Conservation (phyloP, 2,888 invertebrate species). For the Didymodactylos carnosus region DNA sequence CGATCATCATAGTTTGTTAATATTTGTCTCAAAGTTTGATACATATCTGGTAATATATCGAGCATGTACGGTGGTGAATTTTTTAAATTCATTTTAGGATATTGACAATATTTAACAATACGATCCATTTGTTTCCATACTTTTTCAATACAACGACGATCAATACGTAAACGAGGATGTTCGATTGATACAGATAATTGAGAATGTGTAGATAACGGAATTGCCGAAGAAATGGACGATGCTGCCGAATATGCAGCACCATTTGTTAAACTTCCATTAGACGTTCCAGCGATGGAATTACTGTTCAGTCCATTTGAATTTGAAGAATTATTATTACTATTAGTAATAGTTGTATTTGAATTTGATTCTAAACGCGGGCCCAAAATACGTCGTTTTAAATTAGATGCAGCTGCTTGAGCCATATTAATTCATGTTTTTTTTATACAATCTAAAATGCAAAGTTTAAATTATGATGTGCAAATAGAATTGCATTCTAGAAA, state of each 20-base stretch:
- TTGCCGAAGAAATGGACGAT: too few relatives aligned
- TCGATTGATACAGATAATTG: too few relatives aligned
- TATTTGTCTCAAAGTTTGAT: constrained; percentile 1
- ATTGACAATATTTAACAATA: constrained; percentile 10
- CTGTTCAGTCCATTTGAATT: too few relatives aligned
- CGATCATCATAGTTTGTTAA: background rate
- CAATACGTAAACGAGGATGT: background rate
- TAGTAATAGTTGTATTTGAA: background rate
- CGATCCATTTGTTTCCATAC: constrained; percentile 6
- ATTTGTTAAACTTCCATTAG: too few relatives aligned
- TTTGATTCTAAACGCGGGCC: background rate
- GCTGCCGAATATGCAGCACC: too few relatives aligned
- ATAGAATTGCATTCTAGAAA: too few relatives aligned
- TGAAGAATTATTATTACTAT: background rate
- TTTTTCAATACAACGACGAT: background rate
- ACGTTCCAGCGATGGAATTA: too few relatives aligned
- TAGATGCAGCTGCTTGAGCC: background rate
- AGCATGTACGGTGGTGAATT: constrained; percentile 12
- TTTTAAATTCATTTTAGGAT: constrained; percentile 1
- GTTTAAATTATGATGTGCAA: too few relatives aligned
- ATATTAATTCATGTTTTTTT: background rate
- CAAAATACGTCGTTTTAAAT: background rate
- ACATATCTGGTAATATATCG: constrained; percentile 14
- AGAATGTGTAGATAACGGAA: too few relatives aligned
- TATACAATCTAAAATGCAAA: too few relatives aligned